Conservation (phyloP, 2,113 vertebrate species). For the Lethenteron reissneri region DNA sequence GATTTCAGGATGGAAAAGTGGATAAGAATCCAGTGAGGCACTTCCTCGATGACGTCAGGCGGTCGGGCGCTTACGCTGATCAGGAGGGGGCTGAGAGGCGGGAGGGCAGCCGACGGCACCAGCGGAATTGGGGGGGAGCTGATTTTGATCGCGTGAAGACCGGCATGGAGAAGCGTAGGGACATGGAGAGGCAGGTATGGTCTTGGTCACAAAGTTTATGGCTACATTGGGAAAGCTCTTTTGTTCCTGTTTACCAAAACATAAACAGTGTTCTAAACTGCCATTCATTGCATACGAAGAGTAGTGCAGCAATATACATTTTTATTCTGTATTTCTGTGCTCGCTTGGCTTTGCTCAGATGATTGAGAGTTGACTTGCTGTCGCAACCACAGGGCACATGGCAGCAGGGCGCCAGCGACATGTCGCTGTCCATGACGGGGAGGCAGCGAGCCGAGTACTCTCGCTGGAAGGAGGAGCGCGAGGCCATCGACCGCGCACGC, state of each 20-base stretch:
- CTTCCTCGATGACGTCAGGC: slow-evolving; percentile 61
- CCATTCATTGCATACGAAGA: rapidly evolving
- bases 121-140: slow-evolving; percentile 63
- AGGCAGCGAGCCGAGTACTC: slow-evolving; percentile 61
- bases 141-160: slow-evolving; percentile 69
- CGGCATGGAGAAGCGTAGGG: slow-evolving; percentile 24
- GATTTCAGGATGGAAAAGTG: slow-evolving; percentile 23
- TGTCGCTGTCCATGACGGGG: slow-evolving; percentile 79
- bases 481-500: slow-evolving; percentile 60
- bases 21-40: slow-evolving; percentile 56
- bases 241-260: too few relatives aligned
- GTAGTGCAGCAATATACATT: neutral
- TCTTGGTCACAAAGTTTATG: too few relatives aligned
- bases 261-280: neutral
- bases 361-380: slow-evolving; percentile 7
- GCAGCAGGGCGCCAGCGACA: slow-evolving; percentile 26
- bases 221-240: too few relatives aligned
- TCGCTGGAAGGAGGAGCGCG: slow-evolving; percentile 73
- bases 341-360: neutral
- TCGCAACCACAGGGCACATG: slow-evolving; percentile 21
- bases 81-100: slow-evolving; percentile 39
- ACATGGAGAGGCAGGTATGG: slow-evolving; percentile 38
- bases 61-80: slow-evolving; percentile 24
- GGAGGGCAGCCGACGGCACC: slow-evolving; percentile 47
- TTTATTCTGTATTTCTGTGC: rapidly evolving